Evolutionary conservation across 2,888 invertebrate genomes (phyloP).

Genomic region (Octonoba sinensis): DNA sequence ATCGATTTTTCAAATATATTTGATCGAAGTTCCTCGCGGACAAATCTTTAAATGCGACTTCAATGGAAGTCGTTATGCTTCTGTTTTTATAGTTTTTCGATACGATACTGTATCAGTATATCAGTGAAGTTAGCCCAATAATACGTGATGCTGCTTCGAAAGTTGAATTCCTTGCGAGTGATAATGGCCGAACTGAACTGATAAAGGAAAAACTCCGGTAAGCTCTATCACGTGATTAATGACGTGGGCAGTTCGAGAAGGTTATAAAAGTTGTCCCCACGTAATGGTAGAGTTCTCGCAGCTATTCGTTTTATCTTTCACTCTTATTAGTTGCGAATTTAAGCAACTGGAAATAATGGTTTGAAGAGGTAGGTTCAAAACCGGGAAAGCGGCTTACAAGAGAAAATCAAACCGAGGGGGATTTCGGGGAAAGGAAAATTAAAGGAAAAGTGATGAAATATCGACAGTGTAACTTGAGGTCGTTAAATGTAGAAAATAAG

Average conservation of each 20-base stretch:
- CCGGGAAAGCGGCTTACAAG: neutral
- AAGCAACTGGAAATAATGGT: conserved; percentile 5
- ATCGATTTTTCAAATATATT: no score
- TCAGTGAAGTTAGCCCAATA: neutral
- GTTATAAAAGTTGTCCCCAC: neutral
- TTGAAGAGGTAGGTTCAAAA: conserved; percentile 7
- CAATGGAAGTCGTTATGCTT: no score
- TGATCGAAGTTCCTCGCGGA: no score
- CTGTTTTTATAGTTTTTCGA: no score
- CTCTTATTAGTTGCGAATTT: conserved; percentile 5
- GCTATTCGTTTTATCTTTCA: conserved; percentile 8
- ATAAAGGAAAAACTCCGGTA: conserved; percentile 31
- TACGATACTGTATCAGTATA: no score
- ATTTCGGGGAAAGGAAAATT: conserved; percentile 18
- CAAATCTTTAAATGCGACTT: no score
- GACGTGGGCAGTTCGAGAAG: conserved; percentile 7
- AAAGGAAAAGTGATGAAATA: conserved; percentile 29
- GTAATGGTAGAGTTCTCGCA: neutral
- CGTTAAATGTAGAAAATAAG: no score
- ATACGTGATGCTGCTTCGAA: conserved; percentile 23
- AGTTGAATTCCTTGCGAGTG: conserved; percentile 9
- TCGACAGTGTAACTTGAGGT: neutral
- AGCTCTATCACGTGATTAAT: conserved; percentile 41
- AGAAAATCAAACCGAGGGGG: no score
- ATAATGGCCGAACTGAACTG: conserved; percentile 16